phyloP scores from a whole-genome alignment of 2,113 vertebrate species.

The Ifrita kowaldi region DNA sequence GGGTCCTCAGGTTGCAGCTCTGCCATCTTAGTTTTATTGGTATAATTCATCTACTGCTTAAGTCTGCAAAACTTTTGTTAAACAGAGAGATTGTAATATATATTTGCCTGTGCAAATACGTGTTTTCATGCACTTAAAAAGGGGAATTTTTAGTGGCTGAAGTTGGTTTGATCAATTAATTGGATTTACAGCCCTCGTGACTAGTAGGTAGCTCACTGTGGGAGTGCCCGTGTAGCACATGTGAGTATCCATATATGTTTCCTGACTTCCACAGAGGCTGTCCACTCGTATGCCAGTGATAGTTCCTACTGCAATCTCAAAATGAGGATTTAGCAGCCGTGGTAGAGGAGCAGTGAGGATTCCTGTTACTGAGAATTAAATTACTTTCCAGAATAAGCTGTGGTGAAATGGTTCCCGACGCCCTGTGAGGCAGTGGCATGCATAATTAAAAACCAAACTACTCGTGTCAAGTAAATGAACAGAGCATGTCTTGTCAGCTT shows the following conservation, averaged over 20 bases:
- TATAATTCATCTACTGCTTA: background rate
- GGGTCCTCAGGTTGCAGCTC: background rate
- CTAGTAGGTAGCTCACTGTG: background rate
- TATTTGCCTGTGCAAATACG: background rate
- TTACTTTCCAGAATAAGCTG: constrained; percentile 14
- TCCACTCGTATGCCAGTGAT: background rate
- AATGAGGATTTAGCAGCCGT: background rate
- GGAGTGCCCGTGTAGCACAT: background rate
- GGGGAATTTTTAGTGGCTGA: background rate
- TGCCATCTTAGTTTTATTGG: background rate
- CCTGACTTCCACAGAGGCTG: background rate
- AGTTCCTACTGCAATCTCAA: background rate
- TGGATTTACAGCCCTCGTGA: background rate
- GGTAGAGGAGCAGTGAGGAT: background rate
- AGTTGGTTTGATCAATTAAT: background rate
- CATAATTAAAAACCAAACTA: constrained; percentile 53
- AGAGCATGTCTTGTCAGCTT: constrained; percentile 11
- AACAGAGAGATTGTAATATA: background rate
- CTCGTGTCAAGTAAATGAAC: constrained; percentile 17
- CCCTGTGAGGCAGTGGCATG: constrained; percentile 8
- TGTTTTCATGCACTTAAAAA: background rate
- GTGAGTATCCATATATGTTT: background rate
- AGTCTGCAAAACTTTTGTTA: background rate
- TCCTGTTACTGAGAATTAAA: constrained; percentile 41
- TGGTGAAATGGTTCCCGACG: background rate